Evolutionary conservation across 2,797 vertebrate genomes (phyloP), one percentile per base, ranked within the genome.

Genomic region (Bradypodion ventrale): DNA sequence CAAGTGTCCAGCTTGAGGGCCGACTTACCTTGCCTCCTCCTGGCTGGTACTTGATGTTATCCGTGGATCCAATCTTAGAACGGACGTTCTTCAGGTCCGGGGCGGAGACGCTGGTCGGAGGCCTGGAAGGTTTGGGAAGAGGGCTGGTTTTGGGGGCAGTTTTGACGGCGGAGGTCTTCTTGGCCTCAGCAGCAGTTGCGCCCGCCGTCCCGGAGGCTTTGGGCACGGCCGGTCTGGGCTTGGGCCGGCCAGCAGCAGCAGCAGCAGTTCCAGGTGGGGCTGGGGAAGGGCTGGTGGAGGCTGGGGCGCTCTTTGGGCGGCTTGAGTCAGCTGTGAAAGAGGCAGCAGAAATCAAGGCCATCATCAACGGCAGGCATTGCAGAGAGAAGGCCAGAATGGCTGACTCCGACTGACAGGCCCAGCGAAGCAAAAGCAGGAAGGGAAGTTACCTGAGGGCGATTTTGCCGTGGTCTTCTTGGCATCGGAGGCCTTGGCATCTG

Each of bases 41-140:
- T 0, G 98, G 97, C 93, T 98, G 97, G 87, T 98, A 93, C 86
- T 98, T 99, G 70, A 97, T 97, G 85, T 98, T 99, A 87, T 99
- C 98, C 0, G 97, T 98, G 1, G 98, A 98, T 77, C 98, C 97
- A 0, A 98, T 93, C 93, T 99, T 99, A 68, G 98, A 97, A 37
- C 97, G 97, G 0, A 94, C 89, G 0, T 97, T 97, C 82, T 96
- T 97, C 90, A 97, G 90, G 82, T 98, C 97, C 0, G 97, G 96
- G 35, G 90, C 91, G 0, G 97, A 89, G 21, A 84, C 1, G 2
- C 93, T 87, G 27, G 95, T 85, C 3, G 94, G 3, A 0, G 95
- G 94, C 40, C 95, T 95, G 0, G 88, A 66, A 32, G 93, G 83
- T 75, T 94, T 88, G 27, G 95, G 12, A 25, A 85, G 68, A 0